Evolutionary conservation across 2,797 vertebrate species (phyloP).

Genomic region (Thunnus albacares): DNA sequence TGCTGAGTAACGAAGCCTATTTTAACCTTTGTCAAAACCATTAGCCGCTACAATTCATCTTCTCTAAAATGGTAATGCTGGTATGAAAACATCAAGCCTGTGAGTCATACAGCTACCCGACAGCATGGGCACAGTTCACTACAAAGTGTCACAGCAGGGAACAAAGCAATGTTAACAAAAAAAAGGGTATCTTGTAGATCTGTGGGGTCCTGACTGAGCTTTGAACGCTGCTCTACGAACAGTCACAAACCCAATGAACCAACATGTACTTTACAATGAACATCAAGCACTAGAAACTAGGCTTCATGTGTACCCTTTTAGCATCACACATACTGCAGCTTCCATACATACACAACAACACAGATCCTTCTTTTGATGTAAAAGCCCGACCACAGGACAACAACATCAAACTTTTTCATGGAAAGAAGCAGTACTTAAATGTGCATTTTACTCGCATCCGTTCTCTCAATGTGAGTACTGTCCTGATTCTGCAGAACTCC

Average conservation of each 20-base stretch:
- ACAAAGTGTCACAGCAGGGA: constrained; percentile 25
- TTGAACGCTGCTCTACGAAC: neutral
- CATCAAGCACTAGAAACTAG: constrained; percentile 16
- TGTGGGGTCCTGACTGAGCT: constrained; percentile 9
- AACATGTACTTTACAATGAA: constrained; percentile 1
- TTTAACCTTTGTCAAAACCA: constrained; percentile 13
- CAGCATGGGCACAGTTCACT: constrained; percentile 24
- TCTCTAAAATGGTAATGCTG: constrained; percentile 8
- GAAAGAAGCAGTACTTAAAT: neutral
- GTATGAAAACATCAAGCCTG: constrained; percentile 36
- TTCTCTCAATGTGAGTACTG: neutral
- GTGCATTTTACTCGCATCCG: neutral
- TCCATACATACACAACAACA: constrained; percentile 2
- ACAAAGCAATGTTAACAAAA: constrained; percentile 30
- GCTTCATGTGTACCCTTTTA: neutral
- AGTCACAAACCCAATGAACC: neutral
- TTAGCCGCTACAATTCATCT: neutral
- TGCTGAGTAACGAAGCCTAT: neutral
- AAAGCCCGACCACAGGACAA: neutral
- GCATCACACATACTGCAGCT: neutral
- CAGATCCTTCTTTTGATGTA: neutral
- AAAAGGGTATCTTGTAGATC: constrained; percentile 23
- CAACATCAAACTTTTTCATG: neutral
- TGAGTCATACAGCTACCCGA: constrained; percentile 41
- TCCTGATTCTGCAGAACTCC: neutral